A percentile compares a stretch with the other conserved stretches of the same genome.
These are phyloP conservation scores for Smittia aterrima DNA, from an alignment of 2,888 invertebrate species.

Conservation along the genomic window DNA sequence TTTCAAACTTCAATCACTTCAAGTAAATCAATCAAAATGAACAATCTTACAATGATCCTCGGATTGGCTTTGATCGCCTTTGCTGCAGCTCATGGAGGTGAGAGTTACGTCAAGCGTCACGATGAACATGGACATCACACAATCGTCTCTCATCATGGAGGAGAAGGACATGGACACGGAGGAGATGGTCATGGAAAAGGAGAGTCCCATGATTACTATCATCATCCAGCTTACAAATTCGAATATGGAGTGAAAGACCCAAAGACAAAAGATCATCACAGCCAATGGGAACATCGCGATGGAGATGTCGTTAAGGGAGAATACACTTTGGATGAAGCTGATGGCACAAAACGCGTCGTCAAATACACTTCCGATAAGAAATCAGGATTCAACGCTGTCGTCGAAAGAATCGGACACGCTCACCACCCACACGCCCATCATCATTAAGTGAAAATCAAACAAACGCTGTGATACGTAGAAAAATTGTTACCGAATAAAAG, in stretches of 20 bases:
- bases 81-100: conserved; percentile 26
- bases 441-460: no score
- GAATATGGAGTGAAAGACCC: conserved; percentile 31
- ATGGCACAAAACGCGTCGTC: conserved; percentile 56
- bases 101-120: conserved; percentile 25
- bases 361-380: conserved; percentile 56
- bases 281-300: conserved; percentile 20
- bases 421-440: conserved; percentile 12
- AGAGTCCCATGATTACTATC: not conserved
- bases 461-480: no score
- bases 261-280: conserved; percentile 1
- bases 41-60: conserved; percentile 13
- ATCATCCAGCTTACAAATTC: conserved; percentile 16
- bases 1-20: not conserved
- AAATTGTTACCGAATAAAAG: no score
- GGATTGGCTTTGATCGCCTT: conserved; percentile 11
- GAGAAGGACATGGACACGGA: not conserved
- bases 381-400: conserved; percentile 56
- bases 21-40: conserved; percentile 20
- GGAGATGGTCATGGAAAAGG: conserved; percentile 47
- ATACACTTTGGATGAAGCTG: conserved; percentile 54
- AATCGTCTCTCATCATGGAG: not conserved
- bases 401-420: conserved; percentile 54
- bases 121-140: conserved; percentile 35
- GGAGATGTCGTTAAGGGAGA: conserved; percentile 14